Base-by-base conservation (phyloP, 2,888 invertebrate genomes). In the Deroplatys truncata region DNA sequence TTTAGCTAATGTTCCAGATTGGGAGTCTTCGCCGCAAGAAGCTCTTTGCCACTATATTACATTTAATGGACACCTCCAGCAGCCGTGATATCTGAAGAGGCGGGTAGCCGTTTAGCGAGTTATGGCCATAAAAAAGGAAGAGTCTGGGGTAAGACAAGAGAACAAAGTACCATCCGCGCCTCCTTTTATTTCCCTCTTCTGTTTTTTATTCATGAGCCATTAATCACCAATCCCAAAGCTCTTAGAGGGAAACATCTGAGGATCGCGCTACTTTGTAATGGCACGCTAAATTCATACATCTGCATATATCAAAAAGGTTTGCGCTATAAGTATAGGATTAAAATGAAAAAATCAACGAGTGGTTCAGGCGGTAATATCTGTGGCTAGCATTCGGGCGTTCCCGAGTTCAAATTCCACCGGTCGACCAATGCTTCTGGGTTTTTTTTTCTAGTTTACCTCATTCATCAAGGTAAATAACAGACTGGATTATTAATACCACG, bases 161-260 rank as follows among this genome's bases (percentile, higher is more conserved):
- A 28, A 82, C 86, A 82, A 86, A 29, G 31, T 35, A 84, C 84
- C 25, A 31, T 84, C 25, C 31, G 25, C 29, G 31, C 28, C n/a
- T n/a, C 84, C 2, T 28, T 28, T 29, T 35, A 84, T 28, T 35
- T 29, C 84, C 85, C 85, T 9, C 85, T 16, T 13, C 28, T 25
- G 31, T 43, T 83, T 87, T 87, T 87, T 87, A 87, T 87, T 87
- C 87, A 83, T 87, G 87, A 87, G 87, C 87, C 87, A 87, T 87
- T 82, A 87, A 87, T 87, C 87, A 87, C 56, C 20, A 72, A 20
- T 72, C 56, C 20, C 56, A 72, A 72, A 72, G 25, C 56, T 25
- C 56, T 72, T 72, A 72, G 56, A 72, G 5, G 20, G 3, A 20
- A 72, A 20, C 25, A 72, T 20, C 56, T 72, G 56, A 72, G 5